phyloP scores from a whole-genome alignment of 2,797 vertebrate species.

The Diglossa cyanea region DNA sequence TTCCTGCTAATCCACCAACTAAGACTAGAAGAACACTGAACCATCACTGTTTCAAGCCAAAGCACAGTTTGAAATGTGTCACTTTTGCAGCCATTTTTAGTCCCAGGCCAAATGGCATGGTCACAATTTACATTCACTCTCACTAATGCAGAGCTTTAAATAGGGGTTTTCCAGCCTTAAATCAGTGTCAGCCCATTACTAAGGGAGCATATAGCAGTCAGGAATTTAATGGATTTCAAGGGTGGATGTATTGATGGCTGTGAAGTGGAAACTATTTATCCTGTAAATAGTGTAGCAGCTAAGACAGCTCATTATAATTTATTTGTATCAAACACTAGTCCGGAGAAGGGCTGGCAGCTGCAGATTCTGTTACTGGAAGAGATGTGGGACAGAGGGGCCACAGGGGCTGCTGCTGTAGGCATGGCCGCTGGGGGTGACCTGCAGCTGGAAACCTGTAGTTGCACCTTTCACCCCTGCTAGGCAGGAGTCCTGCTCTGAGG shows the following conservation, averaged over 20 bases:
- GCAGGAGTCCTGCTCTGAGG: neutral
- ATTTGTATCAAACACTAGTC: constrained; percentile 1
- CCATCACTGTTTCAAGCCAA: neutral
- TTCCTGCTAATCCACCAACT: neutral
- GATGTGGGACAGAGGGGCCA: neutral
- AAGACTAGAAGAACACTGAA: neutral
- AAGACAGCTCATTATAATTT: constrained; percentile 45
- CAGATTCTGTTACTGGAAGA: neutral
- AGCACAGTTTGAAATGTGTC: neutral
- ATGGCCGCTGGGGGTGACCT: neutral
- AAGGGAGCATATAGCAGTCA: neutral
- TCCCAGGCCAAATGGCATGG: neutral
- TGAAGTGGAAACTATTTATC: constrained; percentile 69
- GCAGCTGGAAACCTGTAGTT: neutral
- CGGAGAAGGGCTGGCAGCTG: neutral
- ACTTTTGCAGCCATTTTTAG: neutral
- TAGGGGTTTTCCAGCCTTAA: constrained; percentile 19
- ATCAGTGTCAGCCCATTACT: constrained; percentile 46
- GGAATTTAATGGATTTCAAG: constrained; percentile 60
- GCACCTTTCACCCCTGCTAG: neutral
- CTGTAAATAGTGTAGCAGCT: constrained; percentile 63
- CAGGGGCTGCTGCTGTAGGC: neutral
- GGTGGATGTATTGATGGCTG: constrained; percentile 28
- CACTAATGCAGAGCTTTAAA: constrained; percentile 25
- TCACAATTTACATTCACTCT: constrained; percentile 26